A percentile compares a stretch with the other conserved stretches of the same genome.
Evolutionary conservation across 2,888 invertebrate species (phyloP).

Genomic region (Pinctada fucata): DNA sequence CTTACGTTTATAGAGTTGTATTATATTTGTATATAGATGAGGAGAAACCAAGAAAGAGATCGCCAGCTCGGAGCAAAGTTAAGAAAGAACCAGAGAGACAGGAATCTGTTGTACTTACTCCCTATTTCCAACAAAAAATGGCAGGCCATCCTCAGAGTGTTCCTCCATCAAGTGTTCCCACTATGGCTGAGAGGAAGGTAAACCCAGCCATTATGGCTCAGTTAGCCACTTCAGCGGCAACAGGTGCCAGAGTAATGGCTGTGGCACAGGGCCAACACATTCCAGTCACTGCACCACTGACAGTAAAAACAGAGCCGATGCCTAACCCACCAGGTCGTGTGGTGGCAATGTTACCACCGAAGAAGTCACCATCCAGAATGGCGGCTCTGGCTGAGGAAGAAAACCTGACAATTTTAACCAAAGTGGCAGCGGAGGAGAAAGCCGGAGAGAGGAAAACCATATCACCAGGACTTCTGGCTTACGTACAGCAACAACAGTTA

Average conservation of each 20-base stretch:
- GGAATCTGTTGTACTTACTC: not conserved
- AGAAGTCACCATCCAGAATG: conserved; percentile 56
- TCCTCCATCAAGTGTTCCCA: not conserved
- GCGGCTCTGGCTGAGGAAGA: conserved; percentile 19
- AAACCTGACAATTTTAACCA: not conserved
- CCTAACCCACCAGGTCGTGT: not conserved
- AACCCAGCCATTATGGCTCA: not conserved
- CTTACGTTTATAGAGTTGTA: no score
- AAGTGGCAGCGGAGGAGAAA: not conserved
- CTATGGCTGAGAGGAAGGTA: conserved; percentile 20
- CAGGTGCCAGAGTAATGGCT: not conserved
- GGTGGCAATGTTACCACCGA: conserved; percentile 47
- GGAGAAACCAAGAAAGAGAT: not conserved
- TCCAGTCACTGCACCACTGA: not conserved
- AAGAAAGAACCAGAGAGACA: conserved; percentile 15
- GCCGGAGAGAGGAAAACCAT: not conserved
- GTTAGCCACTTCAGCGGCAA: conserved; percentile 2
- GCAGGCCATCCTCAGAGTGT: not conserved
- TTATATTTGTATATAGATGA: not conserved
- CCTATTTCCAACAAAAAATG: not conserved
- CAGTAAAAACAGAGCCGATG: not conserved
- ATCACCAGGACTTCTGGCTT: not conserved
- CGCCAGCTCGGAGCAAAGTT: not conserved
- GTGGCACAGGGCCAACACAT: not conserved
- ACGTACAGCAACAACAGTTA: not conserved